These are phyloP conservation scores for Cossypha heuglini DNA, from an alignment of 2,797 vertebrate genomes.

Conservation along the genomic window DNA sequence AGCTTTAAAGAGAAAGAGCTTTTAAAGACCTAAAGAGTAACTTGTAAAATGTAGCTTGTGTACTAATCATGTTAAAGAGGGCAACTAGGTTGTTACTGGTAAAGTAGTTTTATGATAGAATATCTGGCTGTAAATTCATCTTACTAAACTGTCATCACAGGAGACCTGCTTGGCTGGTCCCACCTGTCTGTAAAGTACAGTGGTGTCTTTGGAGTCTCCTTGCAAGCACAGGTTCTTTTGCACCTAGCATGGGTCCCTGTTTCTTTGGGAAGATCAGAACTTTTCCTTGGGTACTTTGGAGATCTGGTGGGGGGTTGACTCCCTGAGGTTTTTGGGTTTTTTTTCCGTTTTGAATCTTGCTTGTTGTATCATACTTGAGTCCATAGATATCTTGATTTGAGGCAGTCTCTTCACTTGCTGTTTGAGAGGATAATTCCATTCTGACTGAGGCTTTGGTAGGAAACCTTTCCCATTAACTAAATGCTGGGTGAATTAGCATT, in stretches of 20 bases:
- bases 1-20: not conserved
- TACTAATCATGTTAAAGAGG: not conserved
- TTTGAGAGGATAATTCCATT: not conserved
- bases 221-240: not conserved
- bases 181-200: accelerated
- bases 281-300: not conserved
- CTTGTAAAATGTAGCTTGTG: not conserved
- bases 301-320: not conserved
- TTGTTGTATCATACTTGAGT: not conserved
- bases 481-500: not conserved
- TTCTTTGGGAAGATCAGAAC: not conserved
- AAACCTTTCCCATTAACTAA: not conserved
- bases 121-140: not conserved
- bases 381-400: accelerated
- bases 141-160: not conserved
- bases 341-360: not conserved
- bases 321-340: not conserved
- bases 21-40: not conserved
- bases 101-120: not conserved
- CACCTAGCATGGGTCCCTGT: not conserved
- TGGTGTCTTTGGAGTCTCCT: not conserved
- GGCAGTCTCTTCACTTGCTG: not conserved
- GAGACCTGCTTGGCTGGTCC: not conserved
- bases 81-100: not conserved
- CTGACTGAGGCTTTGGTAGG: not conserved